Evolutionary conservation across 2,888 invertebrate species (phyloP), one percentile per base, ranked within the genome.

Genomic region (Euplexia lucipara): DNA sequence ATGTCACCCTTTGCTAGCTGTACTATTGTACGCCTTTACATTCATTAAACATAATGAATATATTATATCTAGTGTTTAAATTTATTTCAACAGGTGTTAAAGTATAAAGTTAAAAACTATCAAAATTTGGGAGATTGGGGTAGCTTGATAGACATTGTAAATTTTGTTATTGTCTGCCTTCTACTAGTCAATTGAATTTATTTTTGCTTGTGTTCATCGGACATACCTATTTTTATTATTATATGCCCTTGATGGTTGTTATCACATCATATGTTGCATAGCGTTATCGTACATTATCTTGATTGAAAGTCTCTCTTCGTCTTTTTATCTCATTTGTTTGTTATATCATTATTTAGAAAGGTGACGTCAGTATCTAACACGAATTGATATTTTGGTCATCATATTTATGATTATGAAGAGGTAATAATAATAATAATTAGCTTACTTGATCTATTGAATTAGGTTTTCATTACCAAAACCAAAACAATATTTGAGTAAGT

Each of bases 251-350:
- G 82, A 81, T 81, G 34, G 62, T 75, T 83, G 62, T 75, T 83
- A 83, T 85, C 82, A 78, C 68, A 63, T 70, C 75, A 77, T 75
- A 72, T 83, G 81, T 80, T 78, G 78, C 77, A 77, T 47, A 75
- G 56, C 71, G 70, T 84, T 89, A 88, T 86, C 87, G 41, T 52
- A 14, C 53, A 41, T 52, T 90, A 91, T 91, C 90, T 86, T 90
- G 90, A 90, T 90, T 86, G 88, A 90, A 87, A 86, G 87, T 82
- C 77, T 83, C 70, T 83, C 78, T 79, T 77, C 78, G 52, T 56
- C 34, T 58, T 58, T 68, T 69, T 78, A 74, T 85, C 86, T 84
- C 81, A 75, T 71, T 61, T 73, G 72, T 72, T 74, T 72, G 58
- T 51, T 60, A 42, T 54, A 41, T 45, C 53, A 60, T 60, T 61